Percentiles rank a stretch among this genome's conserved stretches.
Evolutionary conservation across 2,888 invertebrate genomes (phyloP).

Genomic region (Ennomos erosarius): DNA sequence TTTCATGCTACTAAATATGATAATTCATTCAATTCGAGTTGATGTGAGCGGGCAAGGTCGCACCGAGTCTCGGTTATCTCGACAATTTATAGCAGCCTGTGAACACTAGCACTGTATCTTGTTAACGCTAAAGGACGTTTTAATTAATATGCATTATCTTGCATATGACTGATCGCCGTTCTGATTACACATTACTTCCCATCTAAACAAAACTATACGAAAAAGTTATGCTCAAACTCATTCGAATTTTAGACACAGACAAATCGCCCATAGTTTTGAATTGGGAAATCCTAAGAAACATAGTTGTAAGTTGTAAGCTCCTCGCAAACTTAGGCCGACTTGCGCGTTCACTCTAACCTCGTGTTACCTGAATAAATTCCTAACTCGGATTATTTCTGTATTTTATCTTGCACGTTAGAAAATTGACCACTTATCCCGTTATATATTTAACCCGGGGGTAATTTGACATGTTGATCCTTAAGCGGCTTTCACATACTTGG

Average conservation of each 20-base stretch:
- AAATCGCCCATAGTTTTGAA: constrained; percentile 12
- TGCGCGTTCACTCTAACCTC: no score
- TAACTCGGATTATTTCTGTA: no score
- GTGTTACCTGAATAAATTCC: no score
- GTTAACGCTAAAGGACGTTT: constrained; percentile 15
- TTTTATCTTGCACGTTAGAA: no score
- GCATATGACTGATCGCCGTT: constrained; percentile 3
- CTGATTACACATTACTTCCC: not conserved
- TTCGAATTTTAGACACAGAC: constrained; percentile 5
- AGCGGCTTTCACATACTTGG: no score
- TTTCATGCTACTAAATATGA: constrained; percentile 23
- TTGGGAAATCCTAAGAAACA: constrained; percentile 23
- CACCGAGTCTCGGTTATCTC: constrained; percentile 16
- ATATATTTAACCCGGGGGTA: no score
- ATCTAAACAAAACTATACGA: not conserved
- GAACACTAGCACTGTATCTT: constrained; percentile 26
- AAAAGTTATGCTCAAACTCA: not conserved
- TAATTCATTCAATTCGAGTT: constrained; percentile 34
- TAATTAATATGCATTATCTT: constrained; percentile 19
- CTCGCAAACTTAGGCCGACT: constrained; percentile 27
- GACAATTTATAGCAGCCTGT: constrained; percentile 32
- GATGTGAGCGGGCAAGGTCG: constrained; percentile 38
- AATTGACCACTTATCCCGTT: no score
- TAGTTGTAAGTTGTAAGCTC: constrained; percentile 22
- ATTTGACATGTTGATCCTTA: no score